phyloP scores from a whole-genome alignment of 1,140 invertebrate genomes.

The Zaprionus vittiger region DNA sequence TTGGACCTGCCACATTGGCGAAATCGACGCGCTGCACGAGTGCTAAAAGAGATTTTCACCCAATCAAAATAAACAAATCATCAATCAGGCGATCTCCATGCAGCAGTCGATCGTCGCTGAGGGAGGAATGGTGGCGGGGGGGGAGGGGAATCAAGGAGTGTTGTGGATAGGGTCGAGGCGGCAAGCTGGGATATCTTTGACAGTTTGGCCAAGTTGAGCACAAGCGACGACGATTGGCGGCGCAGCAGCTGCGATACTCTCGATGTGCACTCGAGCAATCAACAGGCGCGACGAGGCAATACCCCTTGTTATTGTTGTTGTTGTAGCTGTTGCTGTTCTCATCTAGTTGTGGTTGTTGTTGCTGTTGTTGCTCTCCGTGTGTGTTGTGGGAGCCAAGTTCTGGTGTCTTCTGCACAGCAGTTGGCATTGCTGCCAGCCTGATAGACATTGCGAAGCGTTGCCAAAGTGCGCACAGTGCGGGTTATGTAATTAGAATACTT shows the following conservation, averaged over 20 bases:
- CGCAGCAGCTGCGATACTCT: conserved; percentile 64
- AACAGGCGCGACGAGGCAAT: conserved; percentile 62
- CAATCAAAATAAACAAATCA: conserved; percentile 84
- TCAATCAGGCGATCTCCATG: conserved; percentile 78
- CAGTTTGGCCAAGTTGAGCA: conserved; percentile 71
- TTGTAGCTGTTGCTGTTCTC: conserved; percentile 17
- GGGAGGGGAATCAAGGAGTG: neutral
- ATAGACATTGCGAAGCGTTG: conserved; percentile 48
- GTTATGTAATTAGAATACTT: neutral
- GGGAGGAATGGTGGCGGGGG: neutral
- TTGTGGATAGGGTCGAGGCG: conserved; percentile 9
- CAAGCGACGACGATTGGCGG: conserved; percentile 36
- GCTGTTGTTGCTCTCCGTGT: neutral
- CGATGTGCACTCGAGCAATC: conserved; percentile 74
- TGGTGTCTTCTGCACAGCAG: conserved; percentile 56
- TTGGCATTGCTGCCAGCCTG: conserved; percentile 56
- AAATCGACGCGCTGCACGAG: conserved; percentile 43
- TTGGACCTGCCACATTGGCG: conserved; percentile 54
- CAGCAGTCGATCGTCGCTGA: conserved; percentile 23
- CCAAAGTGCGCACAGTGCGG: conserved; percentile 33
- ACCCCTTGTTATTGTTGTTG: conserved; percentile 9
- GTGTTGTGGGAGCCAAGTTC: conserved; percentile 38
- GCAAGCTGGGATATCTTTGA: conserved; percentile 78
- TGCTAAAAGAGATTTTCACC: conserved; percentile 67
- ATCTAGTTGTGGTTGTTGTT: conserved; percentile 6